Evolutionary conservation across 2,113 vertebrate genomes (phyloP), one percentile per base, ranked within the genome.

Genomic region (Callospermophilus lateralis): DNA sequence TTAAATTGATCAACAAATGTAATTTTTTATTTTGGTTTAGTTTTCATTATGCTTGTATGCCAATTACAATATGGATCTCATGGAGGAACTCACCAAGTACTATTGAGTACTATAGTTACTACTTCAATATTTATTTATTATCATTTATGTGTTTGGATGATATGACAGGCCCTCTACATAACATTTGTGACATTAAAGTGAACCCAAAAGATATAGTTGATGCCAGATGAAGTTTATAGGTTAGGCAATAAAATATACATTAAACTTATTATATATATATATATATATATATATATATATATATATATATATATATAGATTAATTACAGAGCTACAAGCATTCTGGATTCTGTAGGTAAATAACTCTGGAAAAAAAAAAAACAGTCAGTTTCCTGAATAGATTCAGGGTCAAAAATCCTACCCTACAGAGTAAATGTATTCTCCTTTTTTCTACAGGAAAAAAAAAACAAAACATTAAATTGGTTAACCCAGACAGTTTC

Each of bases 391-490:
- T 1, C 3, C 16, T 51, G 8, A 68, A 39, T 8, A 79, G 37
- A 76, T 83, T 92, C 10, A 86, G 17, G 37, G 26, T 87, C 28
- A 91, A 37, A 95, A 97, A 72, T 93, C 30, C 9, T 48, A 85
- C 28, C 9, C 45, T 83, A 86, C 3, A 45, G 3, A 45, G 45
- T 34, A 6, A 83, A 97, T 91, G 0, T 1, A 53, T 78, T 58
- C 16, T 84, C 89, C 17, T 65, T 58, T 74, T 90, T 90, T 81
- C 37, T 65, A 88, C 68, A 93, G 53, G 83, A 94, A 20, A 89
- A 96, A 91, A 96, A 84, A 94, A 20, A 89, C 96, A 91, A 96
- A 84, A n/a, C 19, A 83, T 61, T n/a, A 86, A 51, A 89, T 72
- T 73, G 53, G 72, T 37, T 72, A 90, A 95, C 10, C 32, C 20